phyloP scores from a whole-genome alignment of 2,888 invertebrate species.

The Petrophora chlorosata region DNA sequence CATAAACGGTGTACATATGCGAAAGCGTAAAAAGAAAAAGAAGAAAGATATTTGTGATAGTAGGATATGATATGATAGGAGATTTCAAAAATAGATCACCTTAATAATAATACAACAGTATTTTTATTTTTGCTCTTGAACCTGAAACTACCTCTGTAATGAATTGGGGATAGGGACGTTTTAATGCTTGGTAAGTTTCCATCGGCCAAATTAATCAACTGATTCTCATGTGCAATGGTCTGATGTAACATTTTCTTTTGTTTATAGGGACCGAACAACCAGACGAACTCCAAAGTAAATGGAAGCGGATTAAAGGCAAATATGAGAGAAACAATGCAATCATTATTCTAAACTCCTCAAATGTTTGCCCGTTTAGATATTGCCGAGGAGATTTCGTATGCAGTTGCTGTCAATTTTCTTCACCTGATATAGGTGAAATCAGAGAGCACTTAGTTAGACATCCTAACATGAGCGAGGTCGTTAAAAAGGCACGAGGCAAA shows the following conservation, averaged over 20 bases:
- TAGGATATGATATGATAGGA: not conserved
- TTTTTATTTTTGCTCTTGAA: not conserved
- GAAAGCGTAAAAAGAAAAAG: slow-evolving; percentile 35
- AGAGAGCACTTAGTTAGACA: slow-evolving; percentile 1
- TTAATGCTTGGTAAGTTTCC: not conserved
- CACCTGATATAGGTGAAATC: not conserved
- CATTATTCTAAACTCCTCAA: slow-evolving; percentile 3
- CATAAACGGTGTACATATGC: slow-evolving; percentile 60
- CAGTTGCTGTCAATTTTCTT: slow-evolving; percentile 6
- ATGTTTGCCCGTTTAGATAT: slow-evolving; percentile 9
- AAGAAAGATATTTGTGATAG: slow-evolving; percentile 12
- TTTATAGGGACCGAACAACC: slow-evolving; percentile 15
- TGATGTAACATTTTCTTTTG: slow-evolving; percentile 14
- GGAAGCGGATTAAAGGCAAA: slow-evolving; percentile 2
- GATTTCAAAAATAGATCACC: slow-evolving; percentile 4
- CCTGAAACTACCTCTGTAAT: not conserved
- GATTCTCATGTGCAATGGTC: too few species aligned
- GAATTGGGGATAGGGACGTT: not conserved
- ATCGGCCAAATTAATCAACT: not conserved
- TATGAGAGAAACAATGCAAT: slow-evolving; percentile 10
- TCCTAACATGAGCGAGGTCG: not conserved
- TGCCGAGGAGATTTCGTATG: not conserved
- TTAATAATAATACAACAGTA: not conserved
- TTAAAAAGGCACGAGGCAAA: not conserved
- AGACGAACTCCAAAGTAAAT: not conserved